Evolutionary conservation across 2,113 vertebrate species (phyloP).

Genomic region (Garra rufa): DNA sequence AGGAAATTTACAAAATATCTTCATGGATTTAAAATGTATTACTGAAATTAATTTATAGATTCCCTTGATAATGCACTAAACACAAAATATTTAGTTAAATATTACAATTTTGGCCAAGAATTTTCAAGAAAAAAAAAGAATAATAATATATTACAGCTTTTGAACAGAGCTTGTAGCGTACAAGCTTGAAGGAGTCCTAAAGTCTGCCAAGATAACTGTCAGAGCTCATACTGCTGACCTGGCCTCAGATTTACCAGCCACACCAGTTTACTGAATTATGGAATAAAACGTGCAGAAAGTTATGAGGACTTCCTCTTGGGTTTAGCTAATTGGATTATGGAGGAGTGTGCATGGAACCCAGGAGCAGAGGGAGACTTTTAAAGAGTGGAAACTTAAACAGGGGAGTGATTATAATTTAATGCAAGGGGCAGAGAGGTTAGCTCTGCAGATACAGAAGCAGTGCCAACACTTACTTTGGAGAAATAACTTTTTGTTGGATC

Average conservation of each 20-base stretch:
- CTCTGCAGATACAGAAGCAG: conserved; percentile 37
- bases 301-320: conserved; percentile 18
- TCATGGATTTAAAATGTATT: neutral
- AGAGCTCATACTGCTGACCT: neutral
- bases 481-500: neutral
- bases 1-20: no score
- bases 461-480: conserved; percentile 22
- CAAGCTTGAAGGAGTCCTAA: neutral
- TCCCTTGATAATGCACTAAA: neutral
- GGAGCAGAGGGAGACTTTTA: conserved; percentile 14
- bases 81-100: neutral
- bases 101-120: neutral
- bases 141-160: neutral
- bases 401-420: conserved; percentile 58
- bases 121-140: neutral
- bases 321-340: conserved; percentile 47
- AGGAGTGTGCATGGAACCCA: neutral
- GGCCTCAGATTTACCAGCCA: neutral
- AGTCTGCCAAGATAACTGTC: neutral
- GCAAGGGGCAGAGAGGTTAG: conserved; percentile 48
- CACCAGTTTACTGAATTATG: conserved; percentile 18
- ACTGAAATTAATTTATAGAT: neutral
- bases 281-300: conserved; percentile 45
- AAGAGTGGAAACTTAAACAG: conserved; percentile 46
- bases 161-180: neutral